Percentiles rank a stretch among this genome's conserved stretches.
These are phyloP conservation scores for Aulostomus chinensis DNA, from an alignment of 2,797 vertebrate species.

Conservation along the genomic window DNA sequence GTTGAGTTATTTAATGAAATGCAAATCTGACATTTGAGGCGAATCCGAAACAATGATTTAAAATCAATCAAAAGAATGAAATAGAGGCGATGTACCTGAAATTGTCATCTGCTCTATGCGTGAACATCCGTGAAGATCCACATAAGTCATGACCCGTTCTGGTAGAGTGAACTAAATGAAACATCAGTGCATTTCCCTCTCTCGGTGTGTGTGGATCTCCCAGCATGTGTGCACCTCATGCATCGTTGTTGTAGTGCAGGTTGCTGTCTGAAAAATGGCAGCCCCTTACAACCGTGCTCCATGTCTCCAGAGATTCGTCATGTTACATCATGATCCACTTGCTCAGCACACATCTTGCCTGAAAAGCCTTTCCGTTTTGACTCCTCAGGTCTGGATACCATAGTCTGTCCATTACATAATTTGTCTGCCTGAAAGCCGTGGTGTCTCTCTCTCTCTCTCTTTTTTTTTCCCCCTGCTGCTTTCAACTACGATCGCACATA, in stretches of 20 bases:
- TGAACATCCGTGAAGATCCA: no score
- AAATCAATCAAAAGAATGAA: no score
- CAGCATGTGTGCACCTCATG: neutral
- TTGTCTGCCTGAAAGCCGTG: conserved; percentile 57
- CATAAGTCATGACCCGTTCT: no score
- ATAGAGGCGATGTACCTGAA: no score
- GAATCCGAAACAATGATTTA: no score
- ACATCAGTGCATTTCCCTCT: no score
- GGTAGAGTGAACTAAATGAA: no score
- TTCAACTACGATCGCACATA: conserved; percentile 24
- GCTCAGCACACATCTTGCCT: conserved; percentile 62
- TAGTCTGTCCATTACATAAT: conserved; percentile 58
- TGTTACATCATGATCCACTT: conserved; percentile 69
- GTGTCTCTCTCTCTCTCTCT: neutral
- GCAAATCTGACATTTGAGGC: no score
- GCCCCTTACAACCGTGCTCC: conserved; percentile 27
- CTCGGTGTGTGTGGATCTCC: no score
- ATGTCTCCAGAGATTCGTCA: conserved; percentile 58
- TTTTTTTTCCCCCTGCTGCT: conserved; percentile 3
- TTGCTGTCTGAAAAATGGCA: conserved; percentile 38
- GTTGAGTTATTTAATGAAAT: no score
- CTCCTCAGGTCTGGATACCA: conserved; percentile 51
- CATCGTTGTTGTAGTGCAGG: conserved; percentile 13
- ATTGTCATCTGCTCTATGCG: no score
- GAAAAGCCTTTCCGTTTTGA: conserved; percentile 62